phyloP scores from a whole-genome alignment of 2,888 invertebrate genomes.

The Andrena flavipes region DNA sequence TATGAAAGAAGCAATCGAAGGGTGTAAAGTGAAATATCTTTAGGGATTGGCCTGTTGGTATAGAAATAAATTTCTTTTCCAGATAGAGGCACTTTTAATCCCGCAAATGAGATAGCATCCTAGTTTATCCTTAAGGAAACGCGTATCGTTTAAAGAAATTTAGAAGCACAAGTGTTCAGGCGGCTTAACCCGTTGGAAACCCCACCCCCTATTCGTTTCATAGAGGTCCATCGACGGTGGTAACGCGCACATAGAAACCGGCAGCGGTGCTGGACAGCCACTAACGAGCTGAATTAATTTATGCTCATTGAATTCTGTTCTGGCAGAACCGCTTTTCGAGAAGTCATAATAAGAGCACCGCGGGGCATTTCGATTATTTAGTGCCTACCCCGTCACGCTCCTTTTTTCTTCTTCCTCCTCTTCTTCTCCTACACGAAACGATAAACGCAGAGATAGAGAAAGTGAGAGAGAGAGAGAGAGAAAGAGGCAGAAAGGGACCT shows the following conservation, averaged over 20 bases:
- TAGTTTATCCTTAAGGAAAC: too few species aligned
- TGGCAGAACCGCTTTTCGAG: conserved; percentile 74
- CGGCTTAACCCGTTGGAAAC: conserved; percentile 27
- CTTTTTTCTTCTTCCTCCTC: background rate
- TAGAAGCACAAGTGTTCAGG: background rate
- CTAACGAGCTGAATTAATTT: conserved; percentile 81
- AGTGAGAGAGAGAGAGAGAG: background rate
- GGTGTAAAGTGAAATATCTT: too few species aligned
- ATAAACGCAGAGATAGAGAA: background rate
- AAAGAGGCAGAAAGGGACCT: background rate
- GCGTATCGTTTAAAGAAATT: too few species aligned
- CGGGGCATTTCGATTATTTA: conserved; percentile 73
- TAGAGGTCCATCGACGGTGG: conserved; percentile 41
- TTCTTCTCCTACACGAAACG: conserved; percentile 4
- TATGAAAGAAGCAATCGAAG: too few species aligned
- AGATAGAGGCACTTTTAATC: too few species aligned
- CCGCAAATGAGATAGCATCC: too few species aligned
- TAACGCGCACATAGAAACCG: conserved; percentile 45
- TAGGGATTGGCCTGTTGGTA: too few species aligned
- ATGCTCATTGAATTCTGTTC: conserved; percentile 74
- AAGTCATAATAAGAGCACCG: conserved; percentile 74
- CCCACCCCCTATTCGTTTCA: conserved; percentile 29
- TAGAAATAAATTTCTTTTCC: too few species aligned
- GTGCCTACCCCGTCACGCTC: conserved; percentile 30
- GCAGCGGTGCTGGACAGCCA: conserved; percentile 44